Conservation (phyloP, 1,140 invertebrate genomes). For the Ceratitis capitata region DNA sequence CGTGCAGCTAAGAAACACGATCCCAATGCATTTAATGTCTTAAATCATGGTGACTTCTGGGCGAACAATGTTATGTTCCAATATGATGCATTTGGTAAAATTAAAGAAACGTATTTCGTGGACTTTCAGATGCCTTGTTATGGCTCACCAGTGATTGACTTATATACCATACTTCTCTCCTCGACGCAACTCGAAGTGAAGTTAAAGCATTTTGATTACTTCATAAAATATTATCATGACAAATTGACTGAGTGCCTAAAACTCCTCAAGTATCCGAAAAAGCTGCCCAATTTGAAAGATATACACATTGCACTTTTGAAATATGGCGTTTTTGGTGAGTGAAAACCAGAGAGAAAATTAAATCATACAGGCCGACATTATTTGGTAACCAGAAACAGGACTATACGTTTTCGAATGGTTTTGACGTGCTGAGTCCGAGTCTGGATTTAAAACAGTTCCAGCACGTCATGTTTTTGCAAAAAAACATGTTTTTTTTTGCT, state of each 20-base stretch:
- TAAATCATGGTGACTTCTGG: slow-evolving; percentile 72
- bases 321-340: slow-evolving; percentile 49
- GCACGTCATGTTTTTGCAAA: too few relatives aligned
- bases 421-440: too few relatives aligned
- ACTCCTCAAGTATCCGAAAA: slow-evolving; percentile 50
- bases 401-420: too few relatives aligned
- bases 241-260: slow-evolving; percentile 48
- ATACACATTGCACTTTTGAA: slow-evolving; percentile 53
- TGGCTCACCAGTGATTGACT: slow-evolving; percentile 55
- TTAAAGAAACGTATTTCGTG: slow-evolving; percentile 56
- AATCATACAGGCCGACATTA: too few relatives aligned
- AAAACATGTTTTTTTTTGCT: too few relatives aligned
- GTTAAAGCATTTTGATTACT: slow-evolving; percentile 51
- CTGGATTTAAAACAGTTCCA: too few relatives aligned
- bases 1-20: slow-evolving; percentile 46
- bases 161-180: slow-evolving; percentile 56
- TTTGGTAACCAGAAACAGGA: too few relatives aligned
- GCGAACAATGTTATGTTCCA: slow-evolving; percentile 64
- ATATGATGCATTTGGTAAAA: slow-evolving; percentile 47
- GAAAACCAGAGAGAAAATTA: too few relatives aligned
- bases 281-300: slow-evolving; percentile 58
- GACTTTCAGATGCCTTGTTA: slow-evolving; percentile 60
- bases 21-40: slow-evolving; percentile 68
- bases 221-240: slow-evolving; percentile 53
- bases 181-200: slow-evolving; percentile 50